Evolutionary conservation across 1,140 invertebrate species (phyloP).

Genomic region (Copidosoma floridanum): DNA sequence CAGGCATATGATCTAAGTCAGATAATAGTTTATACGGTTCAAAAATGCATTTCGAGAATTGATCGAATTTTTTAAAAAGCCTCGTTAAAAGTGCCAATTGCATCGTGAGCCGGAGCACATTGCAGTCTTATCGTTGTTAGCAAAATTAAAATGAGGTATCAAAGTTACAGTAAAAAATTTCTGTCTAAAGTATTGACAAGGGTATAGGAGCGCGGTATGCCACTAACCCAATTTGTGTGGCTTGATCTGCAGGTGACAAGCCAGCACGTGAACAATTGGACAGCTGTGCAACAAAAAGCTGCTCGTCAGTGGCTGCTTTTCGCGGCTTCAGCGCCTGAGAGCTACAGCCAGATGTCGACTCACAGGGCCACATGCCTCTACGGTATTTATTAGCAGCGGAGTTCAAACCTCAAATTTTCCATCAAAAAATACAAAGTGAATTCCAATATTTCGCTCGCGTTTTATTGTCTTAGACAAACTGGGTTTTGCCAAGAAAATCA

Average conservation of each 20-base stretch:
- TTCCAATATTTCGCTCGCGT: conserved; percentile 18
- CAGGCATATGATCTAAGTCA: conserved; percentile 18
- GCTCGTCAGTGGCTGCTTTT: conserved; percentile 23
- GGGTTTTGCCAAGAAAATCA: conserved; percentile 17
- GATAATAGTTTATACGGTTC: conserved; percentile 10
- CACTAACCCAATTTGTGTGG: conserved; percentile 60
- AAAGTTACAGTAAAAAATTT: conserved; percentile 25
- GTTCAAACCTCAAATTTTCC: conserved; percentile 28
- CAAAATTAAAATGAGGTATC: conserved; percentile 26
- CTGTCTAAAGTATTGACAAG: conserved; percentile 23
- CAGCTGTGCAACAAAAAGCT: conserved; percentile 25
- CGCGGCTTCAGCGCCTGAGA: conserved; percentile 23
- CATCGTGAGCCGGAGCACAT: conserved; percentile 25
- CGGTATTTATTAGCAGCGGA: conserved; percentile 58
- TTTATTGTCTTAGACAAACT: conserved; percentile 21
- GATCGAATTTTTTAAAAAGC: conserved; percentile 23
- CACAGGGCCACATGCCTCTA: conserved; percentile 50
- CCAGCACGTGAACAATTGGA: conserved; percentile 46
- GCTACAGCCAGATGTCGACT: conserved; percentile 24
- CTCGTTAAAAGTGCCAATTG: conserved; percentile 24
- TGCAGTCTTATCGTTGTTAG: conserved; percentile 27
- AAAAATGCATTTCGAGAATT: conserved; percentile 23
- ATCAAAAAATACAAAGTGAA: conserved; percentile 14
- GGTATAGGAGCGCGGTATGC: conserved; percentile 39
- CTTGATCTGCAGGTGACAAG: conserved; percentile 58